Base-by-base conservation (phyloP, 2,797 vertebrate species). In the Clarias platycephalus region DNA sequence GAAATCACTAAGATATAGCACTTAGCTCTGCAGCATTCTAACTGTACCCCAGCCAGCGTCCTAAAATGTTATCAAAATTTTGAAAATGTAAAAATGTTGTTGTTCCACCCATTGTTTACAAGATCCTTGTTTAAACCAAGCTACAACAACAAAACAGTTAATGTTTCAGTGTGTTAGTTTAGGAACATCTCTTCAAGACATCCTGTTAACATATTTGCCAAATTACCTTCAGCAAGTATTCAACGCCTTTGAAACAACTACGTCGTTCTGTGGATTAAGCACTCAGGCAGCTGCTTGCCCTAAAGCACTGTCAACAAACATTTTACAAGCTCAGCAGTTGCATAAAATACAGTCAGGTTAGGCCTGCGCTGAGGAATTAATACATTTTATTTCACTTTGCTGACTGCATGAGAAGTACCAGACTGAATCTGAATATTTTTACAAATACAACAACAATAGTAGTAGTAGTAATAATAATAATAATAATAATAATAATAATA, bases 281-380 rank as follows among this genome's bases (percentile, higher is more conserved):
- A 75, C 49, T 83, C 70, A 83, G 84, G 77, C 95, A 96, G 95
- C 95, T 96, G 95, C 92, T 89, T 91, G 92, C 93, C 93, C 94
- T 92, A 91, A 80, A 85, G 93, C 91, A 90, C 93, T 91, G 92
- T 93, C 93, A 83, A 88, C 84, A 92, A 94, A 94, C 92, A 93
- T 92, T 78, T 95, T 93, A 94, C 93, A 91, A 93, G 88, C 89
- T 89, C 88, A 91, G 84, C 67, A 84, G 76, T 86, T 86, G 82
- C 68, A 84, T 82, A 22, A 85, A 79, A 84, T 53, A 79, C 74
- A 64, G 31, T 70, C 81, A 71, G 68, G 68, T 80, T 55, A 79
- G 60, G 28, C 71, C 82, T 58, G 66, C 0, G 2, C 28, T 3
- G 7, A 83, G 58, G 15, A 78, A 63, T 63, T 40, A 78, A 78